A percentile compares a stretch with the other conserved stretches of the same genome.
Evolutionary conservation across 1,140 invertebrate species (phyloP).

Genomic region (Apocrypta bakeri): DNA sequence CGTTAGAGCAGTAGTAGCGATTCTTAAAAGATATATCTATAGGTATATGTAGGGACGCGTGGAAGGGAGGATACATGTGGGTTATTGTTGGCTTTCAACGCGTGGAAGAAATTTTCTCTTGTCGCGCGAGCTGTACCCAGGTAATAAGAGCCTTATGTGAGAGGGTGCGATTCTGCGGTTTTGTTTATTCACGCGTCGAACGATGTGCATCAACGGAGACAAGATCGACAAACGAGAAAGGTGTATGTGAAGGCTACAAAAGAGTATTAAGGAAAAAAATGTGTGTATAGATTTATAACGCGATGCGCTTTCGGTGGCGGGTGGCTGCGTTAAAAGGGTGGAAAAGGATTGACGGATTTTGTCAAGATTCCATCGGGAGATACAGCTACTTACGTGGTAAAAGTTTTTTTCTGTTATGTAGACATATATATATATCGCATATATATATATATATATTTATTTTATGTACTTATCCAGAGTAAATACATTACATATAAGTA

Average conservation of each 20-base stretch:
- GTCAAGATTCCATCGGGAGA: too few relatives aligned
- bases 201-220: neutral
- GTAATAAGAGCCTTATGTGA: neutral
- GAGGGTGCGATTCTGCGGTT: conserved; percentile 23
- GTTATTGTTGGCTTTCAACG: conserved; percentile 25
- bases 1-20: conserved; percentile 2
- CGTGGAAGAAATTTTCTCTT: conserved; percentile 52
- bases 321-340: neutral
- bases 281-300: too few relatives aligned
- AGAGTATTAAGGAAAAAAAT: neutral
- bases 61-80: neutral
- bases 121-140: neutral
- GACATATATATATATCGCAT: too few relatives aligned
- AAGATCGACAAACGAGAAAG: conserved; percentile 10
- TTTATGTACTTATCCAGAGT: too few relatives aligned
- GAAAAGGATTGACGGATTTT: neutral
- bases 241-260: neutral
- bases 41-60: too few relatives aligned
- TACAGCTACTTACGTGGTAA: neutral
- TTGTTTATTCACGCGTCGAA: conserved; percentile 25
- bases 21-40: neutral
- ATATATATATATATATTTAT: too few relatives aligned
- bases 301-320: too few relatives aligned
- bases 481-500: too few relatives aligned
- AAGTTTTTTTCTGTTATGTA: too few relatives aligned